Evolutionary conservation across 1,140 invertebrate genomes (phyloP), one percentile per base, ranked within the genome.

Genomic region (Apis laboriosa): DNA sequence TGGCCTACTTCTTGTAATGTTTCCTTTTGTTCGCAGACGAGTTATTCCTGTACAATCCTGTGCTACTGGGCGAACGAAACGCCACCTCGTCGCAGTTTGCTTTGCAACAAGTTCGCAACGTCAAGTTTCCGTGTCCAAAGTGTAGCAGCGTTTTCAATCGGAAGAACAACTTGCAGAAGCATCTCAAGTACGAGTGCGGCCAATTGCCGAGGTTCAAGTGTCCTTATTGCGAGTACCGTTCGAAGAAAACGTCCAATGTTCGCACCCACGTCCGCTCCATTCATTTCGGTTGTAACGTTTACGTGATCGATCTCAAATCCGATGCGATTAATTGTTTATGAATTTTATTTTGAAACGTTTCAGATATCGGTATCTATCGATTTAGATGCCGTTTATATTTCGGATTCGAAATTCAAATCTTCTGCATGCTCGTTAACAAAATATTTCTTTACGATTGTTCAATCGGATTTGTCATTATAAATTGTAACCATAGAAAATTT

Each of bases 151-250:
- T 93, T 77, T 95, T 94, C 86, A 94, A 93, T 71, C 93, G 94
- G 74, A 94, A 93, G 80, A 92, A 93, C 76, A 95, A 95, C 89
- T 90, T 95, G 55, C 92, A 92, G 43, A 93, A 93, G 53, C 95
- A 93, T 53, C 88, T 95, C 34, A 95, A 95, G 71, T 95, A 93
- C 85, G 95, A 85, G 84, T 95, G 95, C 83, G 95, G 95, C n/a
- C 93, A 94, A 56, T 91, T 92, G 70, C 94, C 95, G 15, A 91
- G 94, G 84, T 96, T 95, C 84, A 90, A 91, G 49, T 95, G 95
- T 83, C 94, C 95, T 21, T 90, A 94, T 76, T 95, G 95, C 82
- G 89, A 90, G 7, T 92, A 93, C 75, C 84, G 89, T 15, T 93
- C 94, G 55, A 94, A 94, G 83, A 93, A 94, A 72, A 93, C 92